Conservation (phyloP, 2,797 vertebrate genomes). For the Anguilla anguilla region DNA sequence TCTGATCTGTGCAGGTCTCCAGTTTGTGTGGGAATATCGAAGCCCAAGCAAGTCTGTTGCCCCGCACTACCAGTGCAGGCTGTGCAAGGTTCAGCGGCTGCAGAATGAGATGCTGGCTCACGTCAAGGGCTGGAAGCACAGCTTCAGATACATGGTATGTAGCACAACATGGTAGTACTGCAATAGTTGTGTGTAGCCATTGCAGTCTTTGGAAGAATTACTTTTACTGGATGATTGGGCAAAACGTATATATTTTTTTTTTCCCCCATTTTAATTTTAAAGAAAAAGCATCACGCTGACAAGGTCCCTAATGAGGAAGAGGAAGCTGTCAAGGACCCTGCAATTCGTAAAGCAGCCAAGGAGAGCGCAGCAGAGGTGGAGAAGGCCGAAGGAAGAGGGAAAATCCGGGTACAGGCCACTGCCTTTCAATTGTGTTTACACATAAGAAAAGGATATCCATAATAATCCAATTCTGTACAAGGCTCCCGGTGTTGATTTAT, state of each 20-base stretch:
- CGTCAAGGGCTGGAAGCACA: slow-evolving; percentile 76
- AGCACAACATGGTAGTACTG: not conserved
- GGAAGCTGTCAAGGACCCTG: slow-evolving; percentile 62
- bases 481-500: not conserved
- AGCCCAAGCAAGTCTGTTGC: slow-evolving; percentile 76
- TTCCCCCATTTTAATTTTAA: not conserved
- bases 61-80: slow-evolving; percentile 78
- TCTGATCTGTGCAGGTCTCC: slow-evolving; percentile 67
- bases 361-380: slow-evolving; percentile 66
- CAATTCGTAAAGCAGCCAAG: slow-evolving; percentile 65
- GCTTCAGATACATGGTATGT: slow-evolving; percentile 73
- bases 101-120: slow-evolving; percentile 76
- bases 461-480: not conserved
- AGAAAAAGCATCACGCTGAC: slow-evolving; percentile 69
- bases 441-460: not conserved
- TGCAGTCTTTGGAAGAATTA: not conserved
- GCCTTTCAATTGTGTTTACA: not conserved
- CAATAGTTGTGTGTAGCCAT: not conserved
- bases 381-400: slow-evolving; percentile 68
- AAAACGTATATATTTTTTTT: not conserved
- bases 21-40: slow-evolving; percentile 80
- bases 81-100: slow-evolving; percentile 68
- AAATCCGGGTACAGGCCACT: slow-evolving; percentile 63
- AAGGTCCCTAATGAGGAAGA: slow-evolving; percentile 66
- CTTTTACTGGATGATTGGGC: not conserved